Percentiles rank a stretch among this genome's conserved stretches.
phyloP scores from a whole-genome alignment of 2,113 vertebrate species.

The Misgurnus mizolepis region DNA sequence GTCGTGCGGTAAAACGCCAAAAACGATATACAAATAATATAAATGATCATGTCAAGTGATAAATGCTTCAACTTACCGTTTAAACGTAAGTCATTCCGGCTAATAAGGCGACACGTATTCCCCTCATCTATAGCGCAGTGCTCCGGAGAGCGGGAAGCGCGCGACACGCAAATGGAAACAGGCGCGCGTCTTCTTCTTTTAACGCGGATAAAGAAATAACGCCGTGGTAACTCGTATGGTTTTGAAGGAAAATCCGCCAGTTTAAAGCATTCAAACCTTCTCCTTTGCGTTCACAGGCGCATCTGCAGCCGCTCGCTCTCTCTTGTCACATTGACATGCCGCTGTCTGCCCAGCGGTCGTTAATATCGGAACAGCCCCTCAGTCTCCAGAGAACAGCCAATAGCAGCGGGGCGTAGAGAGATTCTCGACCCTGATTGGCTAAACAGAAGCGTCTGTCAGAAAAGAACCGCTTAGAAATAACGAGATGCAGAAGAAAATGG shows the following conservation, averaged over 20 bases:
- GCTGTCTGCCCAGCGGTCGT: slow-evolving; percentile 85
- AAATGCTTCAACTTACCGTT: slow-evolving; percentile 32
- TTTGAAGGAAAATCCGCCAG: slow-evolving; percentile 70
- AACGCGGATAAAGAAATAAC: slow-evolving; percentile 61
- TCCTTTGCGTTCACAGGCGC: slow-evolving; percentile 80
- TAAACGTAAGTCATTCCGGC: slow-evolving; percentile 41
- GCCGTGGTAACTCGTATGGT: background rate
- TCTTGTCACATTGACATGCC: slow-evolving; percentile 82
- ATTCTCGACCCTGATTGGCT: slow-evolving; percentile 81
- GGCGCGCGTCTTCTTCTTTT: slow-evolving; percentile 63
- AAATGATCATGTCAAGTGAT: too few species aligned
- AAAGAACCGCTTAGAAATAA: slow-evolving; percentile 49
- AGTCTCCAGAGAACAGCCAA: slow-evolving; percentile 81
- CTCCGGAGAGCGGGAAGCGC: slow-evolving; percentile 59
- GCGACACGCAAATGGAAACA: slow-evolving; percentile 65
- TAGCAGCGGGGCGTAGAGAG: slow-evolving; percentile 72
- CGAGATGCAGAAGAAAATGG: slow-evolving; percentile 70
- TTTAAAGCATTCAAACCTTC: slow-evolving; percentile 52
- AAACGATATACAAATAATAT: too few species aligned
- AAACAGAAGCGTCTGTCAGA: slow-evolving; percentile 65
- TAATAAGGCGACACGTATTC: slow-evolving; percentile 59
- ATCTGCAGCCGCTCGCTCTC: slow-evolving; percentile 71
- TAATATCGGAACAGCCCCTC: slow-evolving; percentile 79
- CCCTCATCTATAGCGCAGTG: slow-evolving; percentile 68
- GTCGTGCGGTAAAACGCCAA: too few species aligned